Evolutionary conservation across 2,797 vertebrate species (phyloP).

Genomic region (Mus minutoides): DNA sequence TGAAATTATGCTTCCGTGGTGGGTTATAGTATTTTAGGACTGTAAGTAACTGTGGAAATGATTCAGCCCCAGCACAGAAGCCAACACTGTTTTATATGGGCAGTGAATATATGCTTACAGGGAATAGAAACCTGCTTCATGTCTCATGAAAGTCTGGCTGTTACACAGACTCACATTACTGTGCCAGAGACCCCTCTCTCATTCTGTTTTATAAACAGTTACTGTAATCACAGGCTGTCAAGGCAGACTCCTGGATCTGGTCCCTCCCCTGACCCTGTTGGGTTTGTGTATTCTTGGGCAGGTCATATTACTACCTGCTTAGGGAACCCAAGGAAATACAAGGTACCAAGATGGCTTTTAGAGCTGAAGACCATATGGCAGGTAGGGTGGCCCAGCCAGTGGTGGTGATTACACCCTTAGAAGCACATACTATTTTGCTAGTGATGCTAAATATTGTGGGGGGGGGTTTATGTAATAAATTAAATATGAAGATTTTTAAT

Average conservation of each 20-base stretch:
- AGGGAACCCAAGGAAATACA: neutral
- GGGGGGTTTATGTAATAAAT: slow-evolving; percentile 34
- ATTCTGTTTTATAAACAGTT: slow-evolving; percentile 14
- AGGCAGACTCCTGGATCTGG: neutral
- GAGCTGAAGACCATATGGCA: neutral
- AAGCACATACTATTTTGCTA: neutral
- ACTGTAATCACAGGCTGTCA: neutral
- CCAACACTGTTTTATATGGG: slow-evolving; percentile 1
- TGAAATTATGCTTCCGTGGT: neutral
- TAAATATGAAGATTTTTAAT: neutral
- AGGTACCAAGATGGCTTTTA: neutral
- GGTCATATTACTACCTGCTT: neutral
- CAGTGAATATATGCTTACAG: neutral
- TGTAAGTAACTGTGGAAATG: slow-evolving; percentile 37
- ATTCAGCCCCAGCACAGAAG: neutral
- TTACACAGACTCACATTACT: neutral
- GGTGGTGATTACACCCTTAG: neutral
- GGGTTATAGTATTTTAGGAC: slow-evolving; percentile 18
- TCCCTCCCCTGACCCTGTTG: neutral
- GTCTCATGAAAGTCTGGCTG: neutral
- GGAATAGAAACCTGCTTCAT: neutral
- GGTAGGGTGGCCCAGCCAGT: neutral
- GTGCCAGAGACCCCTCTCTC: slow-evolving; percentile 24
- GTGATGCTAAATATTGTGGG: neutral
- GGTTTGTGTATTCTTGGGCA: neutral